Evolutionary conservation across 2,797 vertebrate species (phyloP).

Genomic region (Okamejei kenojei): DNA sequence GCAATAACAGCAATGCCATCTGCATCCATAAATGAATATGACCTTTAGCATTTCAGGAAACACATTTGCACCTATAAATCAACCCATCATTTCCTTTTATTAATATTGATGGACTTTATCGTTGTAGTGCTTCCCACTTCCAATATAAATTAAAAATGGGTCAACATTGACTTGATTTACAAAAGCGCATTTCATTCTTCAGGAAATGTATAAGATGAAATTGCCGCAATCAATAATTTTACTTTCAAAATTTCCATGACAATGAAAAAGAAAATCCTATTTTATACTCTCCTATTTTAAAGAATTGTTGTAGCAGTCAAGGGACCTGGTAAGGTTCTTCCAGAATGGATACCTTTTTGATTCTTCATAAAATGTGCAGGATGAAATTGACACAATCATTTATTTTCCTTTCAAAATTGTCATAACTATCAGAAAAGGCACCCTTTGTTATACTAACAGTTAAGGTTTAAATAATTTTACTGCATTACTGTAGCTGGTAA

Average conservation of each 20-base stretch:
- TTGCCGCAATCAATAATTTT: neutral
- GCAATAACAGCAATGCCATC: neutral
- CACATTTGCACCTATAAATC: neutral
- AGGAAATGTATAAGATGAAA: neutral
- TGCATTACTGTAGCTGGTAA: too few relatives aligned
- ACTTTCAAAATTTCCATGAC: neutral
- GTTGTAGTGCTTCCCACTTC: neutral
- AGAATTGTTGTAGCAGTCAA: neutral
- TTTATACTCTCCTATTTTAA: neutral
- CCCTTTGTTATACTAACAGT: too few relatives aligned
- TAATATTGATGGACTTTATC: neutral
- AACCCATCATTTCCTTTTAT: neutral
- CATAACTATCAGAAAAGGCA: too few relatives aligned
- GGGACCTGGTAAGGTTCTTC: neutral
- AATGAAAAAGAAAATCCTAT: neutral
- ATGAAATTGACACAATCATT: too few relatives aligned
- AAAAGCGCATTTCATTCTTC: neutral
- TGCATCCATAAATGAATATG: neutral
- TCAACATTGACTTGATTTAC: neutral
- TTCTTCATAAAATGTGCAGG: too few relatives aligned
- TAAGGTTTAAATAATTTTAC: too few relatives aligned
- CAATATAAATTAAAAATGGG: neutral
- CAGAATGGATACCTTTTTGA: neutral
- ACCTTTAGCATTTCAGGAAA: neutral
- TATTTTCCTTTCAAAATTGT: too few relatives aligned